Percentiles rank a stretch among this genome's conserved stretches.
These are phyloP conservation scores for Dryobates pubescens DNA, from an alignment of 2,797 vertebrate genomes.

Conservation along the genomic window DNA sequence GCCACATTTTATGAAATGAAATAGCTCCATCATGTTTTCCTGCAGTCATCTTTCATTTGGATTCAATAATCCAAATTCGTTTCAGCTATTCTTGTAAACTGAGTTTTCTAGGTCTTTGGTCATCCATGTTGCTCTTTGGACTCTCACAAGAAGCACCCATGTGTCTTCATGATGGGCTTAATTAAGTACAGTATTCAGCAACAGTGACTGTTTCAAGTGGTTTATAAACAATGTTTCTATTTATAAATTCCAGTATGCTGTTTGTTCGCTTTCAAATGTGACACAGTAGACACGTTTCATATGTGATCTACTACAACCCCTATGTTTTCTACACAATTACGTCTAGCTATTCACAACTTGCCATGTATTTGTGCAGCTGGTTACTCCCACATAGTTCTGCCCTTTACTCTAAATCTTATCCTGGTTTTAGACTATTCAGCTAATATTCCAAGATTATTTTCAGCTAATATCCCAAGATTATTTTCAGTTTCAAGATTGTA, in stretches of 20 bases:
- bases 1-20: neutral
- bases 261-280: neutral
- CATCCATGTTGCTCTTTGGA: neutral
- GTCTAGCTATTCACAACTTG: neutral
- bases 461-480: neutral
- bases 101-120: neutral
- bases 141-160: neutral
- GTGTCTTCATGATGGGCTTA: neutral
- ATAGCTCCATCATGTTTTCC: neutral
- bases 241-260: neutral
- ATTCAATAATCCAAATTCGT: neutral
- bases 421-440: neutral
- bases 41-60: neutral
- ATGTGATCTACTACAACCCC: neutral
- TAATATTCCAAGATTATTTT: neutral
- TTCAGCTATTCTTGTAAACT: neutral
- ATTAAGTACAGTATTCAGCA: neutral
- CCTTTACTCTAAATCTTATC: neutral
- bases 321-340: neutral
- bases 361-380: neutral
- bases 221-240: neutral
- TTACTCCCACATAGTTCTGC: neutral
- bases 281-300: neutral
- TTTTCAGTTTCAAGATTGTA: neutral
- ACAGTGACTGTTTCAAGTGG: neutral